These are phyloP conservation scores for Eulithis testata DNA, from an alignment of 2,888 invertebrate species.

Conservation along the genomic window DNA sequence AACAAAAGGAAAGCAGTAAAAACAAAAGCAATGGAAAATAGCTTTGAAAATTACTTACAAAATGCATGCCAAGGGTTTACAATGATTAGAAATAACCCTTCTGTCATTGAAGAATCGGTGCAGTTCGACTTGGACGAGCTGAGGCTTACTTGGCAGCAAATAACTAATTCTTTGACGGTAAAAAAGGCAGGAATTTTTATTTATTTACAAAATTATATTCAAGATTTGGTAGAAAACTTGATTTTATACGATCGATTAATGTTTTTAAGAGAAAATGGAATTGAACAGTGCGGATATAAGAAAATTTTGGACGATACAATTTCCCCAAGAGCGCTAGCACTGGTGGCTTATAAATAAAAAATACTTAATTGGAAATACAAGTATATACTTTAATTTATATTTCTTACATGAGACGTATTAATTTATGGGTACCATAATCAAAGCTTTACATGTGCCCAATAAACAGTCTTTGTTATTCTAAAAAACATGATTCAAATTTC, in stretches of 20 bases:
- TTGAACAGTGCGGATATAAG: slow-evolving; percentile 67
- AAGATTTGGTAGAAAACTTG: slow-evolving; percentile 70
- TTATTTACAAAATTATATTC: slow-evolving; percentile 65
- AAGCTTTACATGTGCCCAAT: no score
- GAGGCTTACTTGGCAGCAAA: slow-evolving; percentile 59
- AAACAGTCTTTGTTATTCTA: no score
- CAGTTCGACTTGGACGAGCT: slow-evolving; percentile 58
- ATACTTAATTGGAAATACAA: not conserved
- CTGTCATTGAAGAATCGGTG: slow-evolving; percentile 11
- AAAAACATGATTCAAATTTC: no score
- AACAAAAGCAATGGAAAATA: slow-evolving; percentile 55
- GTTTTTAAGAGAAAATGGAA: slow-evolving; percentile 67
- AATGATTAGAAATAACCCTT: slow-evolving; percentile 44
- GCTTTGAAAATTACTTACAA: slow-evolving; percentile 63
- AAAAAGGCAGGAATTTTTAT: slow-evolving; percentile 69
- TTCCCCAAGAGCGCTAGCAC: slow-evolving; percentile 87
- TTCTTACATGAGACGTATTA: no score
- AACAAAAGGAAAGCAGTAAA: slow-evolving; percentile 74
- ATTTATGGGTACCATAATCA: no score
- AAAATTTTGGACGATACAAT: slow-evolving; percentile 85
- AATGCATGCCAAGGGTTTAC: slow-evolving; percentile 62
- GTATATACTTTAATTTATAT: not conserved
- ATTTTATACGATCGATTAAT: slow-evolving; percentile 68
- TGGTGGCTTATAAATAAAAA: slow-evolving; percentile 81
- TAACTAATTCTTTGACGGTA: slow-evolving; percentile 43